Conservation (phyloP, 2,113 vertebrate species). For the Ahaetulla prasina region DNA sequence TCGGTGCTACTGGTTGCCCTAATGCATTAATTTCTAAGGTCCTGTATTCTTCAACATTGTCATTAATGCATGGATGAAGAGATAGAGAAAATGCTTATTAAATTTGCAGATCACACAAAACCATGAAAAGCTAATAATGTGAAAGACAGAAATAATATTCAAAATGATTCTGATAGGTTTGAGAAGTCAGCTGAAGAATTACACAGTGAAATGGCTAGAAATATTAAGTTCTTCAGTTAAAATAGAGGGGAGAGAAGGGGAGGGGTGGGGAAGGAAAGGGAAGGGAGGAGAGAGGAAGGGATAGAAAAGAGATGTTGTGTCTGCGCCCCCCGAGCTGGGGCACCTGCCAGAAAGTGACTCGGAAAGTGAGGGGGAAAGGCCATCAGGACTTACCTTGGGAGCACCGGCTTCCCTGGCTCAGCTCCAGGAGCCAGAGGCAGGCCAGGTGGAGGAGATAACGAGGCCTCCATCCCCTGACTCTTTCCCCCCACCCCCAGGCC, state of each 20-base stretch:
- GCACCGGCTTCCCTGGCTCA: no score
- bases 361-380: no score
- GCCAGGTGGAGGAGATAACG: no score
- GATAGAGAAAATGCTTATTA: not conserved
- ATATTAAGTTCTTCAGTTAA: not conserved
- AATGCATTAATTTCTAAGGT: not conserved
- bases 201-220: not conserved
- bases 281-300: fast-evolving
- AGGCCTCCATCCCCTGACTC: no score
- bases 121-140: not conserved
- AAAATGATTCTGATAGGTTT: not conserved
- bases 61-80: not conserved
- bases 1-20: not conserved
- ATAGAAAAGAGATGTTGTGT: no score
- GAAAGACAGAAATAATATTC: not conserved
- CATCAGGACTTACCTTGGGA: no score
- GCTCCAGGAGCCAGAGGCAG: no score
- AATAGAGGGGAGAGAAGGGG: not conserved
- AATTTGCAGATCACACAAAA: not conserved
- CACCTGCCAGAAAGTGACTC: no score
- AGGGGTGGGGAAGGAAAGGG: not conserved
- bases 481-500: no score
- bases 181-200: not conserved
- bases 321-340: no score
- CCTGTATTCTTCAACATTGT: not conserved